These are phyloP conservation scores for Pungitius pungitius DNA, from an alignment of 2,113 vertebrate genomes.

Conservation along the genomic window DNA sequence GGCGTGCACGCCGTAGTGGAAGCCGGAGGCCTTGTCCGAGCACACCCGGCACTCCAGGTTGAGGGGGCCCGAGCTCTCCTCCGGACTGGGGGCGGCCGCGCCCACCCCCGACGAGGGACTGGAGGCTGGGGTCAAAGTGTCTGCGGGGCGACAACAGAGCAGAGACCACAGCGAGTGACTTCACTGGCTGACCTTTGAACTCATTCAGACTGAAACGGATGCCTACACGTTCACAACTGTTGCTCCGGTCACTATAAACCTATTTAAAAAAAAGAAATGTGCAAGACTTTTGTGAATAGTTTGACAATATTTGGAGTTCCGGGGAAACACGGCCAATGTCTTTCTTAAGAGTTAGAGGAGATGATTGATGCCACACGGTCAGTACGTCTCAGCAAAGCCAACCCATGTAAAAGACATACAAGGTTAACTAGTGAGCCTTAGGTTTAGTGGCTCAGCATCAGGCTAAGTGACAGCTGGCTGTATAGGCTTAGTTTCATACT, in stretches of 20 bases:
- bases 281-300: neutral
- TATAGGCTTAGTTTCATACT: neutral
- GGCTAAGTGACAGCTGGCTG: neutral
- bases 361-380: neutral
- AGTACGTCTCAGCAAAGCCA: neutral
- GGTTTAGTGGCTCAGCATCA: neutral
- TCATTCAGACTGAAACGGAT: neutral
- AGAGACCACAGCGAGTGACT: neutral
- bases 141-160: slow-evolving; percentile 65
- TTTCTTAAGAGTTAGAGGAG: neutral
- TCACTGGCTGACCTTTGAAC: neutral
- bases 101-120: slow-evolving; percentile 87
- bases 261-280: neutral
- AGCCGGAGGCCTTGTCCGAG: slow-evolving; percentile 95
- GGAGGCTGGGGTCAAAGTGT: slow-evolving; percentile 91
- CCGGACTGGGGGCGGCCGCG: slow-evolving; percentile 60
- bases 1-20: slow-evolving; percentile 98
- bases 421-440: neutral
- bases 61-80: slow-evolving; percentile 77
- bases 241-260: too few relatives aligned
- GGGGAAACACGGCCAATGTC: neutral
- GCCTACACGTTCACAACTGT: neutral
- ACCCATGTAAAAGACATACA: neutral
- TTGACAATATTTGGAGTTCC: neutral
- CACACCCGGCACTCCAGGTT: slow-evolving; percentile 94